Conservation (phyloP, 2,113 vertebrate genomes). For the Ivindomyrus marchei region DNA sequence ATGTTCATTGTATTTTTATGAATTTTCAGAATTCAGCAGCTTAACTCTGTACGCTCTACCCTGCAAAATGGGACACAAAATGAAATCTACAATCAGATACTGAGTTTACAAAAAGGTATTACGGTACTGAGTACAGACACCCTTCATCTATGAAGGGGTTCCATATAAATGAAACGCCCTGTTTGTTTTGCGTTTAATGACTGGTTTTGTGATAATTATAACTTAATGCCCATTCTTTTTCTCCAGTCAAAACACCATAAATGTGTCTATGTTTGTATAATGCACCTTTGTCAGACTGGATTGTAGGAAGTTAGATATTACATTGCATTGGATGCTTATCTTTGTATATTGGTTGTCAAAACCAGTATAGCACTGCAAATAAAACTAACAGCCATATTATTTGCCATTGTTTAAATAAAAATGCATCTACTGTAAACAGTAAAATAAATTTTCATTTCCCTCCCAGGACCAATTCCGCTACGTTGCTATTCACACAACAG, state of each 20-base stretch:
- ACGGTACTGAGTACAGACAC: slow-evolving; percentile 37
- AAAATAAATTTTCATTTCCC: neutral
- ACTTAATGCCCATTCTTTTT: neutral
- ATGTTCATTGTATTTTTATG: neutral
- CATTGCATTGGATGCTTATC: neutral
- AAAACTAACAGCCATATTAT: neutral
- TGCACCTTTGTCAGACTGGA: neutral
- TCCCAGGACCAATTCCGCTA: slow-evolving; percentile 42
- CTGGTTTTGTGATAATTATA: neutral
- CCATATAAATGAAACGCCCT: neutral
- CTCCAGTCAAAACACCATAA: neutral
- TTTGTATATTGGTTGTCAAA: neutral
- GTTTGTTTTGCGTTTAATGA: neutral
- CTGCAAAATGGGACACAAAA: slow-evolving; percentile 35
- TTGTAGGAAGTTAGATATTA: neutral
- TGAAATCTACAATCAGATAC: slow-evolving; percentile 45
- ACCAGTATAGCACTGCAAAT: neutral
- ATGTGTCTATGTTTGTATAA: neutral
- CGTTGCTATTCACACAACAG: slow-evolving; percentile 53
- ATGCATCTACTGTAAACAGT: neutral
- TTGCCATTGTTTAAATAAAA: neutral
- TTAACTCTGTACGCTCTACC: slow-evolving; percentile 42
- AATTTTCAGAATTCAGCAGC: slow-evolving; percentile 43
- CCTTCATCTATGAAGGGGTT: neutral
- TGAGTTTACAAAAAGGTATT: slow-evolving; percentile 51